These are phyloP conservation scores for Podarcis muralis DNA, from an alignment of 2,113 vertebrate genomes.

Conservation along the genomic window DNA sequence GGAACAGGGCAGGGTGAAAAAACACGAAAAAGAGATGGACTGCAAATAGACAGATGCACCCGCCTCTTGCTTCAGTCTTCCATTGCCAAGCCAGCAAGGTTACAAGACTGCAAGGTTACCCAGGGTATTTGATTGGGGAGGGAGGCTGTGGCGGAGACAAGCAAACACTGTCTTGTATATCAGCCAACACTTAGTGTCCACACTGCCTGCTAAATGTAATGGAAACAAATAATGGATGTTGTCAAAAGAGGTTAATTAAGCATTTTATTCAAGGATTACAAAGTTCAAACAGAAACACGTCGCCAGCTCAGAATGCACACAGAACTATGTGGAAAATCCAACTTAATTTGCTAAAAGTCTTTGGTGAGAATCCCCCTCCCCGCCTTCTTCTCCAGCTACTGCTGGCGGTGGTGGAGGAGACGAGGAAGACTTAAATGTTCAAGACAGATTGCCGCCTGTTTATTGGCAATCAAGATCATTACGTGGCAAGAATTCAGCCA, in stretches of 20 bases:
- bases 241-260: conserved; percentile 55
- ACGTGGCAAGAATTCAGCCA: rapidly evolving
- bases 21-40: not conserved
- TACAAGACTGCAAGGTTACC: not conserved
- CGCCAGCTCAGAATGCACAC: not conserved
- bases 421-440: not conserved
- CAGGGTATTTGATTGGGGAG: conserved; percentile 12
- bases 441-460: conserved; percentile 17
- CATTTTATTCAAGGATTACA: conserved; percentile 49
- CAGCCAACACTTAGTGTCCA: conserved; percentile 7
- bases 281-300: conserved; percentile 40
- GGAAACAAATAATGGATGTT: conserved; percentile 5
- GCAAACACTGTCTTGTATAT: conserved; percentile 23
- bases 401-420: not conserved
- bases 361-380: not conserved
- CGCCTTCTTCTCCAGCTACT: not conserved
- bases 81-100: not conserved
- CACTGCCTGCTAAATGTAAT: conserved; percentile 30
- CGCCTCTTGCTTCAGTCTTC: not conserved
- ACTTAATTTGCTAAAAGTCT: conserved; percentile 24
- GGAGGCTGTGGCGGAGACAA: not conserved
- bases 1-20: no score
- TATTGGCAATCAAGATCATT: conserved; percentile 48
- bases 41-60: not conserved
- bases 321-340: not conserved